Conservation (phyloP, 2,797 vertebrate species). For the Lagothrix lagotricha region DNA sequence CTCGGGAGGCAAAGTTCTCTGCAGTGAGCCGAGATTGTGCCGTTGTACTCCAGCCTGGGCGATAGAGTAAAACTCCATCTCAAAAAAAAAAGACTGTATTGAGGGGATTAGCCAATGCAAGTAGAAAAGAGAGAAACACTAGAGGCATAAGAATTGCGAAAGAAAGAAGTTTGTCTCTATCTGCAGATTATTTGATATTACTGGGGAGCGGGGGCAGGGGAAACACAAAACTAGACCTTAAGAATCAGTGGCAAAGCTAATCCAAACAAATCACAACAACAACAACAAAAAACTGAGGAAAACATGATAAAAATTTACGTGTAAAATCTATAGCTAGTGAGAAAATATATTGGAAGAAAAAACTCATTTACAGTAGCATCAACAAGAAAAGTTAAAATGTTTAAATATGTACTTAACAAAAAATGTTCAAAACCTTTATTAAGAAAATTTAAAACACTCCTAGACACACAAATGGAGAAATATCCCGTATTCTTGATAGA, state of each 20-base stretch:
- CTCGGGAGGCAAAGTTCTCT: no score
- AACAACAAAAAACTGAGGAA: neutral
- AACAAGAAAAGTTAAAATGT: neutral
- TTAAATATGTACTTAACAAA: neutral
- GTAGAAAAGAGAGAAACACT: neutral
- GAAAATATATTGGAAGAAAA: neutral
- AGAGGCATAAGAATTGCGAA: neutral
- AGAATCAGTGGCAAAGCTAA: neutral
- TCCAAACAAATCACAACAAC: neutral
- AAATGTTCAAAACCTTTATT: neutral
- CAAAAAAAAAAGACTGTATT: neutral
- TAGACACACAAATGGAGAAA: neutral
- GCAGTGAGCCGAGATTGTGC: no score
- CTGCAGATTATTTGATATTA: neutral
- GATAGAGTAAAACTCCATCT: no score
- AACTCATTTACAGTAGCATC: neutral
- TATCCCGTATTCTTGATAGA: no score
- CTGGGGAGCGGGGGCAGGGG: neutral
- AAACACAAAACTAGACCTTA: neutral
- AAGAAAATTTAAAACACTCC: neutral
- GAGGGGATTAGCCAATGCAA: neutral
- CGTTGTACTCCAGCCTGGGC: no score
- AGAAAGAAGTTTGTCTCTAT: neutral
- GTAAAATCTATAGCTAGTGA: neutral
- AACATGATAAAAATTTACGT: neutral